Evolutionary conservation across 2,888 invertebrate genomes (phyloP).

Genomic region (Sesia apiformis): DNA sequence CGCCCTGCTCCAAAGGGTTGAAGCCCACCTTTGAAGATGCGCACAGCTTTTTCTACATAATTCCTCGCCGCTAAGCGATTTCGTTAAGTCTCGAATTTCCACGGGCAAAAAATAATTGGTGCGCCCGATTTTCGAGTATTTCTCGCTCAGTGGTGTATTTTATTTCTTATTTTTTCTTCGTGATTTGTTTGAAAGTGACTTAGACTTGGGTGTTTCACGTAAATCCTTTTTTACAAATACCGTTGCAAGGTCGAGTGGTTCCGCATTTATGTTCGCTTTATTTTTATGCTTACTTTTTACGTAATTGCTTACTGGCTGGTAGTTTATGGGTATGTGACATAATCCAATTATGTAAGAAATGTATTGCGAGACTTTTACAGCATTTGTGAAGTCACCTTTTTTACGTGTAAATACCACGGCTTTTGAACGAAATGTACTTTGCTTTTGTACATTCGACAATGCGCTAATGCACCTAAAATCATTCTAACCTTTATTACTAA

Average conservation of each 20-base stretch:
- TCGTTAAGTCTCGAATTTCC: constrained; percentile 71
- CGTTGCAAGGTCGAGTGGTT: neutral
- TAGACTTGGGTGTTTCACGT: constrained; percentile 21
- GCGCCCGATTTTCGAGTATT: constrained; percentile 55
- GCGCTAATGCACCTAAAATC: too few relatives aligned
- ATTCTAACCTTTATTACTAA: too few relatives aligned
- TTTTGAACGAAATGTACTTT: too few relatives aligned
- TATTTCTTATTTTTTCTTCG: constrained; percentile 27
- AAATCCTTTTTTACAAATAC: constrained; percentile 24
- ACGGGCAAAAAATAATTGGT: constrained; percentile 70
- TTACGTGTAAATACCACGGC: too few relatives aligned
- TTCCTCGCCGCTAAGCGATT: constrained; percentile 69
- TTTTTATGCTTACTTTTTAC: neutral
- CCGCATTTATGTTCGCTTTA: neutral
- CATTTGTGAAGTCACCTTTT: too few relatives aligned
- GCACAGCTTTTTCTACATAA: constrained; percentile 69
- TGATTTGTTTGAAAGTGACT: constrained; percentile 14
- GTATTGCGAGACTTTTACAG: neutral
- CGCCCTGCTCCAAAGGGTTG: constrained; percentile 51
- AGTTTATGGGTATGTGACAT: neutral
- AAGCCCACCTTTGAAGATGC: constrained; percentile 70
- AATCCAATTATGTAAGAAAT: neutral
- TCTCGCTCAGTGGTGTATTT: constrained; percentile 26
- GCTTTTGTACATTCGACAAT: too few relatives aligned
- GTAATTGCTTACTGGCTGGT: neutral